These are phyloP conservation scores for Nycticebus coucang DNA, from an alignment of 2,113 vertebrate genomes.

Conservation along the genomic window DNA sequence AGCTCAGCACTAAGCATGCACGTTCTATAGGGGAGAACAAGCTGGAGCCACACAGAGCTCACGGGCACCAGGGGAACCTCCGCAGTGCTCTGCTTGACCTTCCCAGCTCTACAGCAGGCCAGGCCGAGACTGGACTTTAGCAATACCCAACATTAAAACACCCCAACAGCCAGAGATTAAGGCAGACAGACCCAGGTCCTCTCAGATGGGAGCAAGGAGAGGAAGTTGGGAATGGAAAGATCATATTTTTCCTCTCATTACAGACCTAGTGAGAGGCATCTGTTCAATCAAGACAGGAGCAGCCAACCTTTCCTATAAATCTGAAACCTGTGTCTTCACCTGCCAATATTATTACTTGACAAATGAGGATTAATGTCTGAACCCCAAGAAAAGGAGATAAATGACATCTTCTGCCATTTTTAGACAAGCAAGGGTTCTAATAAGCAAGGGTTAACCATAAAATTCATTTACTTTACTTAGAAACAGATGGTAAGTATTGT, in stretches of 20 bases:
- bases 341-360: slow-evolving; percentile 20
- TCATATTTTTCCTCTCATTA: neutral
- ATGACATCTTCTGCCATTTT: slow-evolving; percentile 15
- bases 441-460: slow-evolving; percentile 25
- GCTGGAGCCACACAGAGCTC: neutral
- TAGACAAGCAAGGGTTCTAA: slow-evolving; percentile 50
- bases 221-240: neutral
- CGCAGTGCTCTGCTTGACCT: neutral
- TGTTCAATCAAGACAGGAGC: neutral
- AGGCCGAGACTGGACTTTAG: neutral
- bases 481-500: slow-evolving; percentile 28
- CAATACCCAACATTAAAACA: neutral
- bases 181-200: neutral
- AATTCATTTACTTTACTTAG: slow-evolving; percentile 43
- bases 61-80: neutral
- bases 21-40: neutral
- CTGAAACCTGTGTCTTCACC: neutral
- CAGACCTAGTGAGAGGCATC: slow-evolving; percentile 1
- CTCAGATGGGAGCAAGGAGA: neutral
- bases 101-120: neutral
- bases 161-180: neutral
- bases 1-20: fast-evolving
- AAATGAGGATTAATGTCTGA: slow-evolving; percentile 40
- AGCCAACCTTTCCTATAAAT: neutral
- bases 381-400: slow-evolving; percentile 45